phyloP scores from a whole-genome alignment of 2,797 vertebrate species.

The Pangasius djambal region DNA sequence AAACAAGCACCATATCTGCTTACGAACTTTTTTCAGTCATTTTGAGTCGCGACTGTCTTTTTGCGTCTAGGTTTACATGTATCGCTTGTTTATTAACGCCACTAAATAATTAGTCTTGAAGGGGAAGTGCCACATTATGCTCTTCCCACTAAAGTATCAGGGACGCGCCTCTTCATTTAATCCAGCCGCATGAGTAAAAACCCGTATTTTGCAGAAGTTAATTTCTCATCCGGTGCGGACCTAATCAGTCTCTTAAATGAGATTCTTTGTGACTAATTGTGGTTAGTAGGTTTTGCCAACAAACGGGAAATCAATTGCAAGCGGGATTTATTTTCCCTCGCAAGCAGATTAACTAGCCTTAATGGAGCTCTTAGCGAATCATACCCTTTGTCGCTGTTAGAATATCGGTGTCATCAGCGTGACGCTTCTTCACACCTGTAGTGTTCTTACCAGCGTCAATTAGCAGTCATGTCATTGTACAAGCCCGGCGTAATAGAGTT shows the following conservation, averaged over 20 bases:
- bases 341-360: constrained; percentile 1
- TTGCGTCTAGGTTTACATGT: not conserved
- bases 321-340: not conserved
- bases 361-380: constrained; percentile 19
- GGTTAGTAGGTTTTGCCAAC: constrained; percentile 17
- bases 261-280: constrained; percentile 30
- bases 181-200: not conserved
- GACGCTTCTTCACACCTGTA: constrained; percentile 29
- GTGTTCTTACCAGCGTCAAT: constrained; percentile 20
- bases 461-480: constrained; percentile 5
- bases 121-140: not conserved
- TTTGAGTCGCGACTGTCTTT: not conserved
- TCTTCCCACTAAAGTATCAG: not conserved
- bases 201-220: not conserved
- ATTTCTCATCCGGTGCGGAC: constrained; percentile 12
- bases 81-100: not conserved
- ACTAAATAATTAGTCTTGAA: not conserved
- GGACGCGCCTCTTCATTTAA: not conserved
- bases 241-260: constrained; percentile 22
- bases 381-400: not conserved
- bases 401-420: not conserved
- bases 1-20: not conserved
- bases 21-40: not conserved
- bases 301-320: constrained; percentile 22
- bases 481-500: constrained; percentile 4